Conservation (phyloP, 2,113 vertebrate species). For the Ophthalmolycus amberensis region DNA sequence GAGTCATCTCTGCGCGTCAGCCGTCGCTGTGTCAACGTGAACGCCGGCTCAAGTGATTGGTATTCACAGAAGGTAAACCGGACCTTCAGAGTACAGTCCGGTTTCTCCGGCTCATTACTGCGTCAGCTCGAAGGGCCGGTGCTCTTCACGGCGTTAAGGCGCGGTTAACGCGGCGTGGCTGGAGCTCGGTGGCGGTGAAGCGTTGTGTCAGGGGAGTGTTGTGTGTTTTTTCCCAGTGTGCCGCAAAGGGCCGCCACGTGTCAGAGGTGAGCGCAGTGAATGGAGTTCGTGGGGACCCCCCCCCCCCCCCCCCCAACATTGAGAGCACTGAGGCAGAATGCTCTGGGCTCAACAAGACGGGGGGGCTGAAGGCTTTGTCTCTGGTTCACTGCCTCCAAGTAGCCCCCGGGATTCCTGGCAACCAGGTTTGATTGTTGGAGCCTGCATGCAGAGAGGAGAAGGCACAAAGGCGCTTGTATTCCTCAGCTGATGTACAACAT, state of each 20-base stretch:
- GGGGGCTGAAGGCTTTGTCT: conserved; percentile 77
- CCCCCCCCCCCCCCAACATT: conserved; percentile 24
- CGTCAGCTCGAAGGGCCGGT: not conserved
- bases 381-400: conserved; percentile 70
- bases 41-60: conserved; percentile 11
- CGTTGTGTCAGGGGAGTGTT: conserved; percentile 57
- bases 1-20: conserved; percentile 43
- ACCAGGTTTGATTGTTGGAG: conserved; percentile 65
- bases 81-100: not conserved
- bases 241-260: conserved; percentile 61
- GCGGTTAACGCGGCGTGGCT: conserved; percentile 8
- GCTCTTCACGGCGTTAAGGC: conserved; percentile 4
- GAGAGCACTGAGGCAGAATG: conserved; percentile 71
- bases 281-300: conserved; percentile 63
- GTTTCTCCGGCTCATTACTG: not conserved
- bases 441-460: conserved; percentile 34
- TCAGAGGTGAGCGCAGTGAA: conserved; percentile 81
- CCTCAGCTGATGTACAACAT: conserved; percentile 72
- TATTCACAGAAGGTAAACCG: not conserved
- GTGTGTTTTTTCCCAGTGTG: conserved; percentile 72
- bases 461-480: conserved; percentile 70
- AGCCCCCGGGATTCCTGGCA: conserved; percentile 75
- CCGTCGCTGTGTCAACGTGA: conserved; percentile 25
- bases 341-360: conserved; percentile 57
- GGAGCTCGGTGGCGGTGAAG: conserved; percentile 26